Evolutionary conservation across 2,113 vertebrate genomes (phyloP).

Genomic region (Sturnus vulgaris): DNA sequence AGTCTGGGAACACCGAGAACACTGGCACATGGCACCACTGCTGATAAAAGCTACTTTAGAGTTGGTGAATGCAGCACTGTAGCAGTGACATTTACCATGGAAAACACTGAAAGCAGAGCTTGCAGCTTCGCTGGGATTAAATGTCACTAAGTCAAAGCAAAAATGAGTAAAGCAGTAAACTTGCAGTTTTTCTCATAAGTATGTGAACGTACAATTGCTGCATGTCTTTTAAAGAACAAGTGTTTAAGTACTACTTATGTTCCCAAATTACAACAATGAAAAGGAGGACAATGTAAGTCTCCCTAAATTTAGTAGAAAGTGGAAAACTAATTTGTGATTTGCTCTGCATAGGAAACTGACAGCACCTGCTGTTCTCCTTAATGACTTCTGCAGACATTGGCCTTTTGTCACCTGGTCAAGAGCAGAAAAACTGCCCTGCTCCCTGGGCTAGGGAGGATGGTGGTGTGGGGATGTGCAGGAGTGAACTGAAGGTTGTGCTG

Average conservation of each 20-base stretch:
- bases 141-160: conserved; percentile 43
- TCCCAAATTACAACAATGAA: not conserved
- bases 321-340: not conserved
- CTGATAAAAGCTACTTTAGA: conserved; percentile 66
- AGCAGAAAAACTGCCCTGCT: not conserved
- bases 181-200: not conserved
- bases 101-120: conserved; percentile 55
- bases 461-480: too few species aligned
- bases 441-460: not conserved
- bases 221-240: not conserved
- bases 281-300: not conserved
- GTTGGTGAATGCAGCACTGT: conserved; percentile 63
- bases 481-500: not conserved
- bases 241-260: not conserved
- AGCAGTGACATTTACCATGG: conserved; percentile 70
- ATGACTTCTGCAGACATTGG: not conserved
- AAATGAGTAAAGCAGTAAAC: conserved; percentile 12
- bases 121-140: conserved; percentile 46
- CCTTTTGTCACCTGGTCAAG: not conserved
- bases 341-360: not conserved
- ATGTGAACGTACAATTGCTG: not conserved
- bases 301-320: not conserved
- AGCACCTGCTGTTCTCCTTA: not conserved
- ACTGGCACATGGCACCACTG: conserved; percentile 48
- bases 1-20: not conserved